Evolutionary conservation across 2,888 invertebrate genomes (phyloP).

Genomic region (Megaustenia siamemsis): DNA sequence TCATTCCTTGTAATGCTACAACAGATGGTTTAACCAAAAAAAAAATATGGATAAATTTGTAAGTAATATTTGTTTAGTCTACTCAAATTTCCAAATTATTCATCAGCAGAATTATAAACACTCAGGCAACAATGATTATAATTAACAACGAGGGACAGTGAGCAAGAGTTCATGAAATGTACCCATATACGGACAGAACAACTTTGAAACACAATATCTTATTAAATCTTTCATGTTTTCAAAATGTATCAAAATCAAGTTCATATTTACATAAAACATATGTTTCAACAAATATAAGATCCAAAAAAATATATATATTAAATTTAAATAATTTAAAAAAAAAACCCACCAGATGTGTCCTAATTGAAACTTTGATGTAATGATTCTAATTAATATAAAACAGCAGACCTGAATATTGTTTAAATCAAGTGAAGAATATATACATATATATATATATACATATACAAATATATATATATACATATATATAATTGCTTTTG

Average conservation of each 20-base stretch:
- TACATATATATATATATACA: no score
- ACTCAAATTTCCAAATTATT: background rate
- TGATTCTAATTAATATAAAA: no score
- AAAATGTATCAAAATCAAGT: background rate
- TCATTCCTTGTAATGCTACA: no score
- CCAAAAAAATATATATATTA: background rate
- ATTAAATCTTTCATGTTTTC: background rate
- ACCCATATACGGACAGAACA: background rate
- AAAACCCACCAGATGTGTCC: background rate
- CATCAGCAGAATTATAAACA: background rate
- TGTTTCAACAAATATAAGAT: background rate
- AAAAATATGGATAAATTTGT: no score
- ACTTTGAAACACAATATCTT: background rate
- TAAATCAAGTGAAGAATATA: no score
- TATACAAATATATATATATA: background rate
- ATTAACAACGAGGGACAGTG: background rate
- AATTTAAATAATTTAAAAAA: background rate
- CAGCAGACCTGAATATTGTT: no score
- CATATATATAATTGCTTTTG: slow-evolving; percentile 1
- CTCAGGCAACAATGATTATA: background rate
- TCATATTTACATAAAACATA: background rate
- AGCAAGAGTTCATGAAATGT: background rate
- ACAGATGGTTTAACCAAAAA: no score
- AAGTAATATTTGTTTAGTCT: background rate
- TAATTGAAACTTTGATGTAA: no score